Percentiles rank a stretch among this genome's conserved stretches.
Conservation (phyloP, 1,140 invertebrate species). For the Anoplolepis gracilipes region DNA sequence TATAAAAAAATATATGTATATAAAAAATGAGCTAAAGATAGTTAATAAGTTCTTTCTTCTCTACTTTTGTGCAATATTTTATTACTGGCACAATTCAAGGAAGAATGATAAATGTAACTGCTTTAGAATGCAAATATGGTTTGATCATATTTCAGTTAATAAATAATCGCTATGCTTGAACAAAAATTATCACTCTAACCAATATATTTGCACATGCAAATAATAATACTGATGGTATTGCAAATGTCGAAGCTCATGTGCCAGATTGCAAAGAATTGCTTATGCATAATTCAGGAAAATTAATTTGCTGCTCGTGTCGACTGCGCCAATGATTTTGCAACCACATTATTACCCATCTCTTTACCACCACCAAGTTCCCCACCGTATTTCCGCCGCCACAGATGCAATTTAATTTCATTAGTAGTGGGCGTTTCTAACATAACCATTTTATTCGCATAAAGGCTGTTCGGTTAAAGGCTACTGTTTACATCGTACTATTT, state of each 20-base stretch:
- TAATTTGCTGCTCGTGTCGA: constrained; percentile 48
- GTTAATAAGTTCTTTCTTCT: background rate
- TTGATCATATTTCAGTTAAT: background rate
- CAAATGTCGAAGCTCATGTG: constrained; percentile 16
- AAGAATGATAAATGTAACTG: background rate
- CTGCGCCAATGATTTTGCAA: constrained; percentile 42
- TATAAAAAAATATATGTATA: background rate
- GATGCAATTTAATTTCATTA: constrained; percentile 60
- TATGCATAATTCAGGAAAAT: constrained; percentile 63
- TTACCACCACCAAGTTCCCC: constrained; percentile 3
- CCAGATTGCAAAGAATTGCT: constrained; percentile 27
- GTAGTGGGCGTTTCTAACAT: constrained; percentile 51
- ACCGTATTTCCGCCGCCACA: constrained; percentile 29
- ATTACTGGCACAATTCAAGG: background rate
- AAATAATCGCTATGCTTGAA: background rate
- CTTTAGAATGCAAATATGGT: background rate
- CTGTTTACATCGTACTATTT: constrained; percentile 48
- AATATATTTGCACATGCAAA: constrained; percentile 1
- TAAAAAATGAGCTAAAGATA: background rate
- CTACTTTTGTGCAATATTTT: background rate
- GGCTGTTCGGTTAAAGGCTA: constrained; percentile 46
- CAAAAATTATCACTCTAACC: constrained; percentile 27
- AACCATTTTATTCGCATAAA: constrained; percentile 43
- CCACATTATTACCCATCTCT: constrained; percentile 48
- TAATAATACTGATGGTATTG: background rate